Percentiles rank a stretch among this genome's conserved stretches.
Evolutionary conservation across 2,888 invertebrate species (phyloP).

Genomic region (Hypena proboscidalis): DNA sequence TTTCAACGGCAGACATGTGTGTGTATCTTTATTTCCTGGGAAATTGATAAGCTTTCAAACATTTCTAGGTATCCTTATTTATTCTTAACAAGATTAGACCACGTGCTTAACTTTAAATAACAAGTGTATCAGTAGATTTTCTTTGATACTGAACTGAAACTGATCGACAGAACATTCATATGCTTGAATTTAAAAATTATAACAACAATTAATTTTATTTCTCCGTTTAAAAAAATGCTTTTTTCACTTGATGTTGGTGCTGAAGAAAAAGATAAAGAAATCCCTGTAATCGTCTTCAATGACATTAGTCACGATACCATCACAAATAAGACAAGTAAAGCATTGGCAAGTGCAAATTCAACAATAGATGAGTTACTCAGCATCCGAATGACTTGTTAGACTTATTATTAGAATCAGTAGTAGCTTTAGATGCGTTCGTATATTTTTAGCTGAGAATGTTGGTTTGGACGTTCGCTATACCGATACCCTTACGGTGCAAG

Average conservation of each 20-base stretch:
- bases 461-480: constrained; percentile 41
- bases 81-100: not conserved
- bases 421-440: constrained; percentile 48
- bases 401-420: constrained; percentile 47
- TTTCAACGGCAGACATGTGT: no score
- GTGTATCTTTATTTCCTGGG: not conserved
- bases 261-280: not conserved
- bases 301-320: constrained; percentile 40
- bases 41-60: not conserved
- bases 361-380: constrained; percentile 50
- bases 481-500: constrained; percentile 21
- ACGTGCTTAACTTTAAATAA: constrained; percentile 2
- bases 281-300: constrained; percentile 22
- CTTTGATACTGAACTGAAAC: not conserved
- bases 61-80: not conserved
- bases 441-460: constrained; percentile 49
- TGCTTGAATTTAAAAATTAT: no score
- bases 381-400: constrained; percentile 49
- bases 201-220: no score
- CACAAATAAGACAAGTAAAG: constrained; percentile 37
- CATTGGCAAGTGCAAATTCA: constrained; percentile 48
- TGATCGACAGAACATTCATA: no score
- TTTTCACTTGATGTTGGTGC: no score
- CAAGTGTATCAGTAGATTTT: constrained; percentile 3
- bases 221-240: no score